phyloP scores from a whole-genome alignment of 2,797 vertebrate genomes.

The Acipenser oxyrinchus region DNA sequence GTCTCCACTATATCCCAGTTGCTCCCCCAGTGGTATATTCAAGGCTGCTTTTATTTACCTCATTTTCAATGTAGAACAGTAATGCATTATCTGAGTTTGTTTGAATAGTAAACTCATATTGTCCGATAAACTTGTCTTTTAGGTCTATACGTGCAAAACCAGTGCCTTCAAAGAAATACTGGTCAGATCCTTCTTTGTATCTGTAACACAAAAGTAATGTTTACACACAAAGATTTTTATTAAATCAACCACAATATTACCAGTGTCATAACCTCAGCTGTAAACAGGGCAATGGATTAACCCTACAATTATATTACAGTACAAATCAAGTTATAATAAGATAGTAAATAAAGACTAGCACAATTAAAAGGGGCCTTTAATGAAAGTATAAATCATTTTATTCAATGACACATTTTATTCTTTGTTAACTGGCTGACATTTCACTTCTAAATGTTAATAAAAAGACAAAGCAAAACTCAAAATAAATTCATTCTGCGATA shows the following conservation, averaged over 20 bases:
- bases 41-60: slow-evolving; percentile 33
- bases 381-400: no score
- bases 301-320: no score
- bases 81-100: slow-evolving; percentile 45
- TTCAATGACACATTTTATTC: no score
- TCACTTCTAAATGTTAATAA: no score
- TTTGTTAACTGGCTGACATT: no score
- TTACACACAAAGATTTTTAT: not conserved
- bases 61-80: slow-evolving; percentile 40
- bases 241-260: not conserved
- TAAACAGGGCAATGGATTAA: no score
- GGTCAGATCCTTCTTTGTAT: slow-evolving; percentile 19
- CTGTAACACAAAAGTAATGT: slow-evolving; percentile 28
- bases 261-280: no score
- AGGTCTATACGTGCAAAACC: slow-evolving; percentile 44
- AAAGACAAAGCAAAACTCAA: no score
- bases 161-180: slow-evolving; percentile 48
- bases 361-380: no score
- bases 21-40: not conserved
- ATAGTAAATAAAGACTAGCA: no score
- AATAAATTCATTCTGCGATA: not conserved
- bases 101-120: slow-evolving; percentile 9
- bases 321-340: no score
- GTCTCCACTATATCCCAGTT: not conserved
- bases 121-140: rapidly evolving